These are phyloP conservation scores for Parus major DNA, from an alignment of 2,113 vertebrate species.

Conservation along the genomic window DNA sequence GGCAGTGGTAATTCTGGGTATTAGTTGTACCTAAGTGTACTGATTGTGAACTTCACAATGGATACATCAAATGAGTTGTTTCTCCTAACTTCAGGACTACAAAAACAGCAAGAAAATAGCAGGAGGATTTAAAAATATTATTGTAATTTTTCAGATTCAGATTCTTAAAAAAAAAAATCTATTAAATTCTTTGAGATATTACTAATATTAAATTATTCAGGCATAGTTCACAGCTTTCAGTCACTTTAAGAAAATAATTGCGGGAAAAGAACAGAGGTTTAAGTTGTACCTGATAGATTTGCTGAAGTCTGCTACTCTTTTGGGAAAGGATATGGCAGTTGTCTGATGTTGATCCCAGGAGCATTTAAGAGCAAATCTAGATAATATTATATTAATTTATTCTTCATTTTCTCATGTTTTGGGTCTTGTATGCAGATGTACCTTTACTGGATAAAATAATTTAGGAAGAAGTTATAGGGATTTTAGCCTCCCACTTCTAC, in stretches of 20 bases:
- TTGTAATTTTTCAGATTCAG: neutral
- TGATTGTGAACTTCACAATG: neutral
- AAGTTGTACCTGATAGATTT: neutral
- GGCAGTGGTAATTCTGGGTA: constrained; percentile 21
- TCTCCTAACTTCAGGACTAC: neutral
- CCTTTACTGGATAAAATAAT: neutral
- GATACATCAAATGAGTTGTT: neutral
- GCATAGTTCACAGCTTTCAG: neutral
- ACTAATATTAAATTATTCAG: neutral
- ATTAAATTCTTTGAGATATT: neutral
- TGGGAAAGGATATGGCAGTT: neutral
- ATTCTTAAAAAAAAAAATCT: neutral
- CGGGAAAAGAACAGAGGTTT: neutral
- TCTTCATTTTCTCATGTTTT: neutral
- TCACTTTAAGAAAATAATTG: neutral
- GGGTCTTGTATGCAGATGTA: neutral
- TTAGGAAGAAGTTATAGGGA: neutral
- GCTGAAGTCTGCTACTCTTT: neutral
- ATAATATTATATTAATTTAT: neutral
- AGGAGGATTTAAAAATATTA: neutral
- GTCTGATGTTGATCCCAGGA: neutral
- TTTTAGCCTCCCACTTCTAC: neutral
- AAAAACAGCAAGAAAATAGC: neutral
- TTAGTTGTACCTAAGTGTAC: neutral
- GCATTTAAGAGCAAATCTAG: neutral